These are phyloP conservation scores for Cactoblastis cactorum DNA, from an alignment of 2,888 invertebrate species.

Conservation along the genomic window DNA sequence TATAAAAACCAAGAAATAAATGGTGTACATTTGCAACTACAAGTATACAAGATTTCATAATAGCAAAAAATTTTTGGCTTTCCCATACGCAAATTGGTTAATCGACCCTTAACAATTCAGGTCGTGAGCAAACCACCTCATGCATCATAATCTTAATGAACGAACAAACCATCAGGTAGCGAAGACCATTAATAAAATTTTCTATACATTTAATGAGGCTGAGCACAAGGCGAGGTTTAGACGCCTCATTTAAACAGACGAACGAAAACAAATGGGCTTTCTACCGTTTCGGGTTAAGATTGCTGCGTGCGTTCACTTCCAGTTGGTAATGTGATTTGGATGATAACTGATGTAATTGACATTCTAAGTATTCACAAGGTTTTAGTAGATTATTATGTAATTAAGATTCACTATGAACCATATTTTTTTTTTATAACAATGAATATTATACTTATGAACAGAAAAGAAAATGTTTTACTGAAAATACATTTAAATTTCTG, in stretches of 20 bases:
- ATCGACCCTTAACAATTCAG: conserved; percentile 4
- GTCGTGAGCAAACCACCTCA: conserved; percentile 5
- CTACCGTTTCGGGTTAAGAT: conserved; percentile 24
- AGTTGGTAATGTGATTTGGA: not conserved
- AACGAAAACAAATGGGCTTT: conserved; percentile 42
- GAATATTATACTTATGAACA: too few relatives aligned
- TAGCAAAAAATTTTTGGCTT: not conserved
- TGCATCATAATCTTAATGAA: conserved; percentile 15
- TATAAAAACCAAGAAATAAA: too few relatives aligned
- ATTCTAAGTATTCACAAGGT: not conserved
- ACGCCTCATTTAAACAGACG: conserved; percentile 15
- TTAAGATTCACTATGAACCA: too few relatives aligned
- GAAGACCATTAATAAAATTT: conserved; percentile 20
- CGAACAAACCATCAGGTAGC: conserved; percentile 14
- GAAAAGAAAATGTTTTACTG: too few relatives aligned
- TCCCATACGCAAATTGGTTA: not conserved
- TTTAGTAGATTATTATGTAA: too few relatives aligned
- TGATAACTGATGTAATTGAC: not conserved
- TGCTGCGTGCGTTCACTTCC: not conserved
- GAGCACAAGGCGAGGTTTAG: conserved; percentile 13
- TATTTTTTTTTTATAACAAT: too few relatives aligned
- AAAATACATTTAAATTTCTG: too few relatives aligned
- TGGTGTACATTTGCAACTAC: too few relatives aligned
- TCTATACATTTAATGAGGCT: conserved; percentile 14
- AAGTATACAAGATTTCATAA: too few relatives aligned